Conservation (phyloP, 2,888 invertebrate species). For the Lasioglossum pauxillum region DNA sequence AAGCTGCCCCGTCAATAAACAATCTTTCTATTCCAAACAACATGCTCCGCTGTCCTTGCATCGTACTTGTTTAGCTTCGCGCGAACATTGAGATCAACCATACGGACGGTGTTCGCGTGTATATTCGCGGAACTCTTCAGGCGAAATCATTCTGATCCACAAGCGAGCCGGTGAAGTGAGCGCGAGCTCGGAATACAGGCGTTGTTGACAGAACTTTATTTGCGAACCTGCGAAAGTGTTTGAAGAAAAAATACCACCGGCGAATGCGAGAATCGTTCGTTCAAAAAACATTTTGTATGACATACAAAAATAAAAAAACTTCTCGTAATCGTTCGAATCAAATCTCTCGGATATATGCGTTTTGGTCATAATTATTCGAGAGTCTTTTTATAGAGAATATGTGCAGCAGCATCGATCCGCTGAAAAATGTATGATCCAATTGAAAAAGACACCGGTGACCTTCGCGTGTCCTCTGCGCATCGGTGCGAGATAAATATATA, state of each 20-base stretch:
- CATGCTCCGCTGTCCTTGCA: background rate
- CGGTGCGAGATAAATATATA: background rate
- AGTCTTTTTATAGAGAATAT: background rate
- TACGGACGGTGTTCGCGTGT: background rate
- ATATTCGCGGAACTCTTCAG: background rate
- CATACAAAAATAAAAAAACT: background rate
- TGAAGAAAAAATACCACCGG: background rate
- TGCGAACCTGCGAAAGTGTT: background rate
- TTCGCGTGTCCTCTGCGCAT: background rate
- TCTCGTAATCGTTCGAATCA: background rate
- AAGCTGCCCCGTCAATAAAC: background rate
- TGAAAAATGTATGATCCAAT: background rate
- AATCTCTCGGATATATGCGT: background rate
- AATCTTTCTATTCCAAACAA: background rate
- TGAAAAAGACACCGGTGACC: background rate
- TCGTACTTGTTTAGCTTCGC: slow-evolving; percentile 5
- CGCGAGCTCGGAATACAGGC: background rate
- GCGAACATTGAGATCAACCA: background rate
- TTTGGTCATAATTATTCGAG: background rate
- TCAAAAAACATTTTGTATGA: background rate
- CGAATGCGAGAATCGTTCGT: background rate
- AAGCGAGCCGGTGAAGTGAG: background rate
- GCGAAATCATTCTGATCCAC: background rate
- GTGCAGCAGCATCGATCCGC: background rate
- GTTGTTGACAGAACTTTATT: background rate